These are phyloP conservation scores for Geopemphigus sp. DNA, from an alignment of 1,140 invertebrate genomes.

Conservation along the genomic window DNA sequence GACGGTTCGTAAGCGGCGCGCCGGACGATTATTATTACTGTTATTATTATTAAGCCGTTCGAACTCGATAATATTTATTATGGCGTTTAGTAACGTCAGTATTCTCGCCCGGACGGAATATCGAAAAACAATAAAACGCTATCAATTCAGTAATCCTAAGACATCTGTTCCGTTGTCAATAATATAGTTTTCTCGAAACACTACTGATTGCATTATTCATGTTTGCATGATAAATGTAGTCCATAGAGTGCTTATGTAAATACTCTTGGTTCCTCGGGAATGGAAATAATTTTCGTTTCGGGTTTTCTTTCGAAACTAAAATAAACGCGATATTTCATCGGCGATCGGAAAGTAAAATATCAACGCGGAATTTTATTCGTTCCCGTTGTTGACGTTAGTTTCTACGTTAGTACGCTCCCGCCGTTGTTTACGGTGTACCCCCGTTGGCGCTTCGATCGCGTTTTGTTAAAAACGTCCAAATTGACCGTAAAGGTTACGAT, in stretches of 20 bases:
- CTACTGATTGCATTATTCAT: slow-evolving; percentile 18
- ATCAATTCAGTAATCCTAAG: background rate
- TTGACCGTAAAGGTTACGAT: too few relatives aligned
- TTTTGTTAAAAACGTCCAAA: too few relatives aligned
- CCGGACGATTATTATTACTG: too few relatives aligned
- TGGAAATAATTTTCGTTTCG: background rate
- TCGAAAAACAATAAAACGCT: background rate
- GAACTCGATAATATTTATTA: too few relatives aligned
- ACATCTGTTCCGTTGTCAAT: background rate
- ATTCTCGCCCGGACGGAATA: too few relatives aligned
- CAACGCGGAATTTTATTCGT: background rate
- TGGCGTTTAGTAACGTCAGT: too few relatives aligned
- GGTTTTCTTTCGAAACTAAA: background rate
- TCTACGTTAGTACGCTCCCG: too few relatives aligned
- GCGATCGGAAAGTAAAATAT: background rate
- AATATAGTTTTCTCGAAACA: background rate
- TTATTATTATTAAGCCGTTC: too few relatives aligned
- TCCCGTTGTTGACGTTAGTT: background rate
- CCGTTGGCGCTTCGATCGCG: too few relatives aligned
- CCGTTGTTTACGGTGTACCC: too few relatives aligned
- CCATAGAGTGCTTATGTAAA: background rate
- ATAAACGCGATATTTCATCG: background rate
- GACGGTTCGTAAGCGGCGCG: background rate
- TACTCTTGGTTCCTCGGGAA: background rate
- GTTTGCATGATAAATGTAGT: background rate